Conservation (phyloP, 2,888 invertebrate genomes). For the Drosophila anceps region DNA sequence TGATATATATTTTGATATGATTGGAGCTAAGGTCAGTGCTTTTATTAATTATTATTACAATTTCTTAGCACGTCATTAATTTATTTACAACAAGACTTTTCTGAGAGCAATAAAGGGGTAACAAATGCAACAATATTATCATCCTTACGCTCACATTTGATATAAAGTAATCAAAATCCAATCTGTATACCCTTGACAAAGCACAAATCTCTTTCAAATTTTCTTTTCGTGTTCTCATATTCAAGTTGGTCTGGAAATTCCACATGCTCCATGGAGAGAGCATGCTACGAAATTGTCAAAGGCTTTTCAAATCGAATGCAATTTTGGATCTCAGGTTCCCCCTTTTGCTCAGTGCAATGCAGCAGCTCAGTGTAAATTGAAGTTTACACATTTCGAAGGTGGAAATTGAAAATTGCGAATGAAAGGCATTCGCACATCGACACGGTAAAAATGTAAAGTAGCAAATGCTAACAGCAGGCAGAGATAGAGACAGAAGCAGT, state of each 20-base stretch:
- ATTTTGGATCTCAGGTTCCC: slow-evolving; percentile 49
- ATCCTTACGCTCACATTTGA: no score
- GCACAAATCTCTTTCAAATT: not conserved
- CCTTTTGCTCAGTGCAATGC: slow-evolving; percentile 4
- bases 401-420: slow-evolving; percentile 76
- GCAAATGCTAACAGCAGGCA: slow-evolving; percentile 54
- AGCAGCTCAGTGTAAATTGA: slow-evolving; percentile 59
- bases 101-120: no score
- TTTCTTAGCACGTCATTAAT: not conserved
- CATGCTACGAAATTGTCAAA: slow-evolving; percentile 37
- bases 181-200: not conserved
- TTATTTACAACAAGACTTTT: not conserved
- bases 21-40: not conserved
- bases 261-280: slow-evolving; percentile 18
- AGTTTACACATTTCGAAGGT: slow-evolving; percentile 76
- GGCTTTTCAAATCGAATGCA: slow-evolving; percentile 58
- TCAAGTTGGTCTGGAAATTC: not conserved
- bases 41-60: not conserved
- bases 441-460: slow-evolving; percentile 70
- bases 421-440: slow-evolving; percentile 70
- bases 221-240: not conserved
- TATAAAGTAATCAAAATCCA: not conserved
- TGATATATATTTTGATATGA: no score
- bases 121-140: no score
- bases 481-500: not conserved